Evolutionary conservation across 2,888 invertebrate genomes (phyloP), one percentile per base, ranked within the genome.

Genomic region (Hydriomena furcata): DNA sequence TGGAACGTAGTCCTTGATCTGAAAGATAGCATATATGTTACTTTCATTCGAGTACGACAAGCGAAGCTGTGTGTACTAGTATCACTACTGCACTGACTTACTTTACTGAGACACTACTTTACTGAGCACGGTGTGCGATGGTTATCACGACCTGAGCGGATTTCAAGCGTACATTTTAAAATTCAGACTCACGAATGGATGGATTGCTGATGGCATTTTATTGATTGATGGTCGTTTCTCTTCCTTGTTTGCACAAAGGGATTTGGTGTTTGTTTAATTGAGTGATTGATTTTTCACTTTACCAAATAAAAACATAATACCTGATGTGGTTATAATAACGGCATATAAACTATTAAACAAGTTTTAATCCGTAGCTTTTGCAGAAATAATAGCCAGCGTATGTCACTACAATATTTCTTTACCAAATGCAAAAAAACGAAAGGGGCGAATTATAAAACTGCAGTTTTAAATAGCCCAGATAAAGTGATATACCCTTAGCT

Each of bases 151-250:
- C 23, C 44, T 24, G 55, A 41, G 54, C 34, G 36, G 44, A 51
- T 50, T 52, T 54, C 52, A 57, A 45, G 41, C 44, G 46, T 38
- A 47, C 42, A 50, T 56, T 55, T 45, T 48, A 50, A 45, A 47
- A 45, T 48, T 43, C 53, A 41, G 44, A 37, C 31, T 48, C 47
- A 47, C 32, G 42, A 28, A 28, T 38, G 20, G 8, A 10, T 37
- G 32, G 43, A 34, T 25, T 47, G 38, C 24, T 27, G 47, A 30
- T 47, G 52, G 34, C 47, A 43, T 47, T 52, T n/a, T 46, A 52
- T 47, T 47, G 42, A 52, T 43, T 38, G 42, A 52, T 40, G 12
- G 38, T 8, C 27, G 27, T 28, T 37, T 7, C 20, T 37, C 31
- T 8, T 37, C 36, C 42, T 46, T 42, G 36, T 46, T 36, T 42